Evolutionary conservation across 2,888 invertebrate genomes (phyloP).

Genomic region (Gymnosoma rotundatum): DNA sequence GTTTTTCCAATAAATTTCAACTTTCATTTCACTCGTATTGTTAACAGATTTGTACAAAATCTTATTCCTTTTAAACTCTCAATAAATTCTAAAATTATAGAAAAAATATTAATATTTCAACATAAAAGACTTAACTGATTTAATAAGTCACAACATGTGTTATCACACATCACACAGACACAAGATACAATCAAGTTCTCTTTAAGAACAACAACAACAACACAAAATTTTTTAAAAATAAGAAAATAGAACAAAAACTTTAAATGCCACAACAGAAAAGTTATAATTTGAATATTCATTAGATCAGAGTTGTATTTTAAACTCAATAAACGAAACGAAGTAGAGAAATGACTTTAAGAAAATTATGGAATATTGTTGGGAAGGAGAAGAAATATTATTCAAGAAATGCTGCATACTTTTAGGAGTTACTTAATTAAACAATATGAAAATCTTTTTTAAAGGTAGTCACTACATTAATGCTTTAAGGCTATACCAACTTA

Average conservation of each 20-base stretch:
- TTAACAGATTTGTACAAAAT: conserved; percentile 4
- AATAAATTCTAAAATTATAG: conserved; percentile 20
- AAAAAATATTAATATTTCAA: conserved; percentile 35
- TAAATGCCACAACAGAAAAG: conserved; percentile 25
- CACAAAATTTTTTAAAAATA: background rate
- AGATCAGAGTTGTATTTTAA: conserved; percentile 32
- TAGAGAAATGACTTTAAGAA: background rate
- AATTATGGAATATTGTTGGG: background rate
- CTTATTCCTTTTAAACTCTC: background rate
- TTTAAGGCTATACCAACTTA: too few species aligned
- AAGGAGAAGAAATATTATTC: background rate
- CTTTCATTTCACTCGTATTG: background rate
- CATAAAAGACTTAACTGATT: conserved; percentile 43
- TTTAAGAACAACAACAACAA: conserved; percentile 12
- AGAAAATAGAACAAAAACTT: background rate
- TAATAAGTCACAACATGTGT: conserved; percentile 57
- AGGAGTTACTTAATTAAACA: too few species aligned
- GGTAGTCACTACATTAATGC: too few species aligned
- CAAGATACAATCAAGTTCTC: background rate
- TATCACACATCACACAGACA: conserved; percentile 27
- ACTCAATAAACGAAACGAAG: conserved; percentile 31
- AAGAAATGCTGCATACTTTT: background rate
- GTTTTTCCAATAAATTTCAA: background rate
- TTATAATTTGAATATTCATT: conserved; percentile 42
- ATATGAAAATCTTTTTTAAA: too few species aligned